Evolutionary conservation across 2,888 invertebrate species (phyloP), one percentile per base, ranked within the genome.

Genomic region (Cheilosia impressa): DNA sequence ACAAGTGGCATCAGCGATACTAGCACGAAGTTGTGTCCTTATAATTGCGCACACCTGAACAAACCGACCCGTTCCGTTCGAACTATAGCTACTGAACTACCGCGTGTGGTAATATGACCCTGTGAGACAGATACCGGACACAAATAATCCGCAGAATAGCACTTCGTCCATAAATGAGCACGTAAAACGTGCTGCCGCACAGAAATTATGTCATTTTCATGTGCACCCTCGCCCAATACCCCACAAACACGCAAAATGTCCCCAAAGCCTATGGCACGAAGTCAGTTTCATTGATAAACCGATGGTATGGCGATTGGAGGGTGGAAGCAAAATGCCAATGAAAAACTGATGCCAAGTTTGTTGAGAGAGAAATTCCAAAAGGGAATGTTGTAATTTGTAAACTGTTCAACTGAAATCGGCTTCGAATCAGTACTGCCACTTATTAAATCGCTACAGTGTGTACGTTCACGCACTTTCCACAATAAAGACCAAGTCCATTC

Each of bases 121-220:
- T 78, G 72, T 41, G 24, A 10, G 78, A 55, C 62, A 68, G 52
- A 80, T 71, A 80, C 65, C 80, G 69, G 71, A 22, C 68, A 75
- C 60, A 82, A 75, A 75, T 80, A 80, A 71, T 80, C 84, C 75
- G 55, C 53, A 65, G 71, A 84, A 77, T 53, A 66, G 41, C 69
- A 55, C 55, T 58, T 65, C 63, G 47, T 65, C 69, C 78, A 78
- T 55, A 60, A 52, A 22, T 27, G 24, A 52, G 22, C 15, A 47
- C 4, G 45, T 15, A 55, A 53, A 78, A 78, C 68, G 68, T 75
- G 73, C 69, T 62, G 50, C 60, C 43, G 31, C 38, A 45, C 53
- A 52, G 43, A 62, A 77, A 78, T 78, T 71, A 78, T 78, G 69
- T 69, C 69, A 71, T 55, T 78, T 78, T 62, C 55, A 41, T 55